These are phyloP conservation scores for Pangasius larnaudii DNA, from an alignment of 2,797 vertebrate genomes.

Conservation along the genomic window DNA sequence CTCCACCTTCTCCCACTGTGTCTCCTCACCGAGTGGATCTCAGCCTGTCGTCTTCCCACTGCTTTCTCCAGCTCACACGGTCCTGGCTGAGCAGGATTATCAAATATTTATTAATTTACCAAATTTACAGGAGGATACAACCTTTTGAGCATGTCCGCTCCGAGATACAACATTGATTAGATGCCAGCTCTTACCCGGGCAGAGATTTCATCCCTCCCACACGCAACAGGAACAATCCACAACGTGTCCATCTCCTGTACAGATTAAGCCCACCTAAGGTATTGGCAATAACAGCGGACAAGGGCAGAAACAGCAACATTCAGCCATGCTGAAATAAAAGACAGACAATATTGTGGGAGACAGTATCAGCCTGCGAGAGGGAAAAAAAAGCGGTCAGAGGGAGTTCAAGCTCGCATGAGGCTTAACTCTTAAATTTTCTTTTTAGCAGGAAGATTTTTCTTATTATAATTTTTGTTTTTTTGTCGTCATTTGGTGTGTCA, in stretches of 20 bases:
- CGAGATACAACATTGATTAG: constrained; percentile 33
- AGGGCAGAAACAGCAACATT: constrained; percentile 46
- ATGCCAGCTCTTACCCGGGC: constrained; percentile 31
- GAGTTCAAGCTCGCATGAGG: constrained; percentile 34
- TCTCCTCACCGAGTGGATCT: not conserved
- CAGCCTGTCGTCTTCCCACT: constrained; percentile 22
- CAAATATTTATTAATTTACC: constrained; percentile 57
- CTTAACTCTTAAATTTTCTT: constrained; percentile 20
- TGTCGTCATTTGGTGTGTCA: not conserved
- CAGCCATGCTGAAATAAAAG: constrained; percentile 44
- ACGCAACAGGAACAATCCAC: constrained; percentile 53
- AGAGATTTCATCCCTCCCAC: constrained; percentile 44
- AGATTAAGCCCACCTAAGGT: constrained; percentile 58
- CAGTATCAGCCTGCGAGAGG: constrained; percentile 23
- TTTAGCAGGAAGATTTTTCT: not conserved
- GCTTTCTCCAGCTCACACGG: constrained; percentile 41
- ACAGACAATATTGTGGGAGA: constrained; percentile 41
- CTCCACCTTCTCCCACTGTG: not conserved
- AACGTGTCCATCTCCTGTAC: constrained; percentile 51
- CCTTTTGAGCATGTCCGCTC: constrained; percentile 51
- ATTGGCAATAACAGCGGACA: constrained; percentile 60
- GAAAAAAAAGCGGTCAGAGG: constrained; percentile 30
- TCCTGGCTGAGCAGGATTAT: constrained; percentile 55
- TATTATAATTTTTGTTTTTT: not conserved
- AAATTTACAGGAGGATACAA: constrained; percentile 44